Evolutionary conservation across 2,797 vertebrate genomes (phyloP).

Genomic region (Scyliorhinus canicula): DNA sequence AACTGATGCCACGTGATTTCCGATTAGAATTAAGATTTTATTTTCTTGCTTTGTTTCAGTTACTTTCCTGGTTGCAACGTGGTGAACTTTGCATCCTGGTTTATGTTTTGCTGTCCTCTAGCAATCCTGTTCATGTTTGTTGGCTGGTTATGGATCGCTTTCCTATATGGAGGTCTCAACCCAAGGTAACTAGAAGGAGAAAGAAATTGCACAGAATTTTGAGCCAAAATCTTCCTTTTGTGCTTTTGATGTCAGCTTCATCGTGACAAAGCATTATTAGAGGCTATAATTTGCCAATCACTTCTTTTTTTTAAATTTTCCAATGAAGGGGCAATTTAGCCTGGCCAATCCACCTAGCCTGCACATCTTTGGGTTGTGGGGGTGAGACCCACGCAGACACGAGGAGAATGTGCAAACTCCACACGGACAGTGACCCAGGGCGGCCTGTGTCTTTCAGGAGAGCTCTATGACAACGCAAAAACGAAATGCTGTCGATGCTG

Average conservation of each 20-base stretch:
- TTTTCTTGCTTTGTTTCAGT: constrained; percentile 55
- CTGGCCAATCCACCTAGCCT: too few relatives aligned
- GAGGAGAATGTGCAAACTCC: too few relatives aligned
- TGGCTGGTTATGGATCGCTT: constrained; percentile 89
- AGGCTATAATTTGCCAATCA: too few relatives aligned
- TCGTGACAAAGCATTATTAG: too few relatives aligned
- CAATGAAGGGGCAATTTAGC: too few relatives aligned
- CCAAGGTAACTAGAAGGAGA: constrained; percentile 61
- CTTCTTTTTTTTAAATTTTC: too few relatives aligned
- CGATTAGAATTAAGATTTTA: background rate
- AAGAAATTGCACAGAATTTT: background rate
- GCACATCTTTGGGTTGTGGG: too few relatives aligned
- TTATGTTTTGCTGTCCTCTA: constrained; percentile 88
- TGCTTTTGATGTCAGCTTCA: background rate
- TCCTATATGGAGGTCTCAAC: constrained; percentile 77
- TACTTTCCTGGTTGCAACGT: constrained; percentile 88
- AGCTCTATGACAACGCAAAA: background rate
- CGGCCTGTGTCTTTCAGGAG: background rate
- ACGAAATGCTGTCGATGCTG: background rate
- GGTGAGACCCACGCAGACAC: too few relatives aligned
- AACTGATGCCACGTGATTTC: background rate
- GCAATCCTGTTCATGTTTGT: constrained; percentile 84
- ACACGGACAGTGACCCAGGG: too few relatives aligned
- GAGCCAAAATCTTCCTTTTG: background rate
- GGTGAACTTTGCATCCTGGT: constrained; percentile 97